A percentile compares a stretch with the other conserved stretches of the same genome.
Conservation (phyloP, 2,888 invertebrate species). For the Drosophila picticornis region DNA sequence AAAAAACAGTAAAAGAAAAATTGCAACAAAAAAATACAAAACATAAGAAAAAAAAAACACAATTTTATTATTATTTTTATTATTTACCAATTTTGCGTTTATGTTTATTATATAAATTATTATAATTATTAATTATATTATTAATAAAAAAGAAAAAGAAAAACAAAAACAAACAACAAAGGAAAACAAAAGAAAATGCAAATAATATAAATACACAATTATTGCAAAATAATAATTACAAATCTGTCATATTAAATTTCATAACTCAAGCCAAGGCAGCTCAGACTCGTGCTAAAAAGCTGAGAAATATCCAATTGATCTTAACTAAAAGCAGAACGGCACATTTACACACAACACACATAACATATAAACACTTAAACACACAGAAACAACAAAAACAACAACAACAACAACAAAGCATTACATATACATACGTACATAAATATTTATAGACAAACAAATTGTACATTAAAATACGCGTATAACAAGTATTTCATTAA, state of each 20-base stretch:
- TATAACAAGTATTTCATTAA: conserved; percentile 57
- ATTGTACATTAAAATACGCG: conserved; percentile 71
- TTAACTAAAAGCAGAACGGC: conserved; percentile 43
- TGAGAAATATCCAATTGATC: conserved; percentile 59
- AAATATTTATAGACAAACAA: conserved; percentile 70
- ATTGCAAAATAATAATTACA: conserved; percentile 43
- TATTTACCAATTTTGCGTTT: conserved; percentile 83
- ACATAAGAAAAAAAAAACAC: conserved; percentile 39
- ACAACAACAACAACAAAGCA: conserved; percentile 57
- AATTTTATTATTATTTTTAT: conserved; percentile 83
- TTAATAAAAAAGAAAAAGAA: conserved; percentile 65
- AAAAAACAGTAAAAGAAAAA: conserved; percentile 60
- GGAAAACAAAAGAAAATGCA: conserved; percentile 43
- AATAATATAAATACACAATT: conserved; percentile 53
- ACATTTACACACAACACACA: conserved; percentile 7
- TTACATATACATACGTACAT: conserved; percentile 36
- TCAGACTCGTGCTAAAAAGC: conserved; percentile 43
- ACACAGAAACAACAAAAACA: conserved; percentile 47
- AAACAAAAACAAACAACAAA: conserved; percentile 36
- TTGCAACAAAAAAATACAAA: conserved; percentile 56
- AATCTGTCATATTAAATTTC: conserved; percentile 50
- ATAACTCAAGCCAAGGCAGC: conserved; percentile 41
- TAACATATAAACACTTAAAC: conserved; percentile 34
- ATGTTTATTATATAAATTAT: conserved; percentile 84
- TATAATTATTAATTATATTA: conserved; percentile 83